A percentile compares a stretch with the other conserved stretches of the same genome.
These are phyloP conservation scores for Cataglyphis livida DNA, from an alignment of 2,888 invertebrate genomes.

Conservation along the genomic window DNA sequence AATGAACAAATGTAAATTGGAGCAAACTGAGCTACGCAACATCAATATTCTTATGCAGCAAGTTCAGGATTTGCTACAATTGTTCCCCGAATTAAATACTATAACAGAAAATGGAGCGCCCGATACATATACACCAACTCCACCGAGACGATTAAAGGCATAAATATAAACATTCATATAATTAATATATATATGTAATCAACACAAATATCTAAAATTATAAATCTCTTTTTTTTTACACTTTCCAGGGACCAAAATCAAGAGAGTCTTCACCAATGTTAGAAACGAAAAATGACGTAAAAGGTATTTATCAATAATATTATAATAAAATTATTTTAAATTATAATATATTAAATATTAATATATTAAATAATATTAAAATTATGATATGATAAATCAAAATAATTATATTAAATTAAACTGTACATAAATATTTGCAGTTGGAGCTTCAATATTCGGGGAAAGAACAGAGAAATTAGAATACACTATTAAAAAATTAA, in stretches of 20 bases:
- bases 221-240: background rate
- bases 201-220: background rate
- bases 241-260: conserved; percentile 89
- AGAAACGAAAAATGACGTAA: conserved; percentile 90
- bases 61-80: conserved; percentile 92
- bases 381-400: too few species aligned
- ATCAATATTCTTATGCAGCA: conserved; percentile 91
- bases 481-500: conserved; percentile 82
- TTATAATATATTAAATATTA: too few species aligned
- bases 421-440: conserved; percentile 59
- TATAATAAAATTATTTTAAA: too few species aligned
- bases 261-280: conserved; percentile 92
- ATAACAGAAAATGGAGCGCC: conserved; percentile 86
- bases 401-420: background rate
- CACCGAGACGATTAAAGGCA: conserved; percentile 90
- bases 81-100: conserved; percentile 90
- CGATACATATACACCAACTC: conserved; percentile 89
- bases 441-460: conserved; percentile 71
- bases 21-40: conserved; percentile 91
- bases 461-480: conserved; percentile 83
- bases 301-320: conserved; percentile 60
- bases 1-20: conserved; percentile 86
- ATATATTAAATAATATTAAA: too few species aligned
- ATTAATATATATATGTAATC: conserved; percentile 15
- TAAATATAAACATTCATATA: background rate